These are phyloP conservation scores for Gymnothorax reevesii DNA, from an alignment of 2,797 vertebrate genomes.

Conservation along the genomic window DNA sequence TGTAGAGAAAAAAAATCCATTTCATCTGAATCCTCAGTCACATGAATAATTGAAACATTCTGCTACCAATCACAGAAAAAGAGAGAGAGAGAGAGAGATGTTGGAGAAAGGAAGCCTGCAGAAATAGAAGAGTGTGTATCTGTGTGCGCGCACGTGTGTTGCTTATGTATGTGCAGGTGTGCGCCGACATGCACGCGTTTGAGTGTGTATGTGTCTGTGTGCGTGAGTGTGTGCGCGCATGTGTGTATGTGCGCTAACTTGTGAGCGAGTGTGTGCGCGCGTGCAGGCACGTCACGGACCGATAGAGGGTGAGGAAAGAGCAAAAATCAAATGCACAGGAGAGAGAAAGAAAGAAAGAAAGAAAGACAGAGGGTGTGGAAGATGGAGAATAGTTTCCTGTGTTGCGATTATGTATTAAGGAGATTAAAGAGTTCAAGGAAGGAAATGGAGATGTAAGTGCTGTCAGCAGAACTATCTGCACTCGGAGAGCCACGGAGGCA, in stretches of 20 bases:
- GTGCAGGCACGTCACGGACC: background rate
- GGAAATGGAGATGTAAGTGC: background rate
- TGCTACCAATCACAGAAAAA: background rate
- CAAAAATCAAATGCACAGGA: background rate
- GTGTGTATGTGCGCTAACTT: background rate
- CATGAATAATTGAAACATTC: conserved; percentile 28
- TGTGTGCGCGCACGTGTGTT: background rate
- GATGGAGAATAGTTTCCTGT: background rate
- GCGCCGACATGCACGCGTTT: too few species aligned
- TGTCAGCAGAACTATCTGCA: background rate
- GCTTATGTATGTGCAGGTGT: background rate
- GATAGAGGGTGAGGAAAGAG: background rate
- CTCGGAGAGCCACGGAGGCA: background rate
- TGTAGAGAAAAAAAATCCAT: conserved; percentile 3
- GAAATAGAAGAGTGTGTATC: background rate
- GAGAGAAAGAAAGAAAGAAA: too few species aligned
- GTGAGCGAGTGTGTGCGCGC: too few species aligned
- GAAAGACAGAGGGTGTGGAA: background rate
- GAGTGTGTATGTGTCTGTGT: too few species aligned
- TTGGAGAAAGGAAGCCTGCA: background rate
- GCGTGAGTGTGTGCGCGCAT: too few species aligned
- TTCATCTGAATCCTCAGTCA: conserved; percentile 1
- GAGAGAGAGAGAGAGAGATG: background rate
- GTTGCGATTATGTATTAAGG: background rate
- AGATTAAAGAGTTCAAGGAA: background rate